phyloP scores from a whole-genome alignment of 92 coral and sea anemone species.

The Phenganax marumi region DNA sequence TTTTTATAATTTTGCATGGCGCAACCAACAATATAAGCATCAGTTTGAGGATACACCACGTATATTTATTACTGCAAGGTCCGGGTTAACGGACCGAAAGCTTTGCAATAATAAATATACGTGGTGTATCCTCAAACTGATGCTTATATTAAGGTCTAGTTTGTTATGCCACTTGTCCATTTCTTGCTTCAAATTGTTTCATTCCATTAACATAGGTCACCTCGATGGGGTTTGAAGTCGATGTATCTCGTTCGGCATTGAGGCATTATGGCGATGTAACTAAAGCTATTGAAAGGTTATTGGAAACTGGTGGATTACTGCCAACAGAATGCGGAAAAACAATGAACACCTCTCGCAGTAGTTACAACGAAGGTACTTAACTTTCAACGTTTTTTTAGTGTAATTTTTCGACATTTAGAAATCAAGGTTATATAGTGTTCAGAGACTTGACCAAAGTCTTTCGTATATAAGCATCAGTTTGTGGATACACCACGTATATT shows the following conservation, averaged over 20 bases:
- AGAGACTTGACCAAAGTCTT: no score
- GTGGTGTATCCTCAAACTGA: no score
- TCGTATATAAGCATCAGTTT: no score
- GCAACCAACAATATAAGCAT: no score
- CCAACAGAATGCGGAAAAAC: conserved; percentile 43
- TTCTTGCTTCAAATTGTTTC: not conserved
- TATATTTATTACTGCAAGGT: no score
- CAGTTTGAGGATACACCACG: no score
- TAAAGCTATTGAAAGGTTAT: conserved; percentile 61
- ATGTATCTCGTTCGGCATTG: conserved; percentile 55
- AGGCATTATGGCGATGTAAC: conserved; percentile 63
- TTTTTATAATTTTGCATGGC: no score
- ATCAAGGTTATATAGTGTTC: not conserved
- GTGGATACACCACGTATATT: no score
- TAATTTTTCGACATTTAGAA: not conserved
- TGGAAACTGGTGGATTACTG: conserved; percentile 63
- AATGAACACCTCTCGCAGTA: not conserved
- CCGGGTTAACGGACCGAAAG: no score
- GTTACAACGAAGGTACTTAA: not conserved
- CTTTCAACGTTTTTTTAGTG: not conserved
- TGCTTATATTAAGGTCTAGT: not conserved
- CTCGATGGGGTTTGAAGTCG: conserved; percentile 72
- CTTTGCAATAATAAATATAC: no score
- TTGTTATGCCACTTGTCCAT: not conserved
- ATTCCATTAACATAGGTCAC: conserved; percentile 41